Evolutionary conservation across 2,888 invertebrate species (phyloP).

Genomic region (Drosophila robusta): DNA sequence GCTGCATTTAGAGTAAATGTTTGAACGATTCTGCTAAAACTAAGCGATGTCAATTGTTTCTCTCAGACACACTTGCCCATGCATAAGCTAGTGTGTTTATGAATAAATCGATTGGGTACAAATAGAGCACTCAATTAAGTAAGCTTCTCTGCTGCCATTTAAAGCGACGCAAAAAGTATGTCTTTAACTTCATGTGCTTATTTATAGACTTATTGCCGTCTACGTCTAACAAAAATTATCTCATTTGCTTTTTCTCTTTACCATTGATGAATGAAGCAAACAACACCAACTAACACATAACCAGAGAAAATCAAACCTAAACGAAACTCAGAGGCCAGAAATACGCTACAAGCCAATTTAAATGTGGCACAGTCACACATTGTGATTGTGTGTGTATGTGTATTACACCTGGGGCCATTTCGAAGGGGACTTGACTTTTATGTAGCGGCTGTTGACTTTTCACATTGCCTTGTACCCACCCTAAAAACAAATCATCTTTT

Average conservation of each 20-base stretch:
- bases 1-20: conserved; percentile 5
- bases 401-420: conserved; percentile 53
- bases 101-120: conserved; percentile 21
- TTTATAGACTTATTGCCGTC: conserved; percentile 53
- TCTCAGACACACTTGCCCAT: not conserved
- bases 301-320: conserved; percentile 18
- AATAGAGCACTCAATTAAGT: conserved; percentile 18
- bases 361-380: conserved; percentile 57
- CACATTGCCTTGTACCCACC: conserved; percentile 45
- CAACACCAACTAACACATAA: conserved; percentile 24
- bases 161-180: conserved; percentile 8
- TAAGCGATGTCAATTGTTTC: not conserved
- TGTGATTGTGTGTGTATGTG: conserved; percentile 34
- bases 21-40: not conserved
- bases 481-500: conserved; percentile 78
- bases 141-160: conserved; percentile 16
- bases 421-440: conserved; percentile 53
- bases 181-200: conserved; percentile 31
- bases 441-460: conserved; percentile 73
- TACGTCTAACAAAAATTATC: conserved; percentile 36
- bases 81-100: not conserved
- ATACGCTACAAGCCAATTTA: conserved; percentile 66
- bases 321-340: conserved; percentile 26
- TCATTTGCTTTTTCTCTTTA: conserved; percentile 36
- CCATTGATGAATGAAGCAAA: conserved; percentile 36